phyloP scores from a whole-genome alignment of 2,113 vertebrate genomes.

The Andinoacara biseriatus region DNA sequence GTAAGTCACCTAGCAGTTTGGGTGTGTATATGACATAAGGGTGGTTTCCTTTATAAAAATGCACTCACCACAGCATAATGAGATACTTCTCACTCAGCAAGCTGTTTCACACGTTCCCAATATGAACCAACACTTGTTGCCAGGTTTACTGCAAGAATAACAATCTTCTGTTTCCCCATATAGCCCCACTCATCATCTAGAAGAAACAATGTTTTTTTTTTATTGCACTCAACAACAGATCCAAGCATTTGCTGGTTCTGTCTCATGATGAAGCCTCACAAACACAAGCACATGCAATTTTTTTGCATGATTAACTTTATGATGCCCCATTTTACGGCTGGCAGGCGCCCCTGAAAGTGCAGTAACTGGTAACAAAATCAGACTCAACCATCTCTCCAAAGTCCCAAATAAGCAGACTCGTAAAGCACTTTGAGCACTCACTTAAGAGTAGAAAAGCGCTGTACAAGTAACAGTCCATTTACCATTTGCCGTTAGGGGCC shows the following conservation, averaged over 20 bases:
- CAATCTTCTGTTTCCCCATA: slow-evolving; percentile 4
- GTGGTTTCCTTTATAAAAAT: not conserved
- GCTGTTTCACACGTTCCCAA: slow-evolving; percentile 30
- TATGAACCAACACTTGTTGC: slow-evolving; percentile 30
- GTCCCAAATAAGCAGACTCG: slow-evolving; percentile 1
- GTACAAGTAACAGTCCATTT: too few species aligned
- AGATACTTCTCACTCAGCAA: not conserved
- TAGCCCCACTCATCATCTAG: slow-evolving; percentile 1
- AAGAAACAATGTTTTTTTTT: slow-evolving; percentile 16
- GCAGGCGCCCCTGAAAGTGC: not conserved
- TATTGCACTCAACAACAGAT: not conserved
- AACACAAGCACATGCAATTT: slow-evolving; percentile 7
- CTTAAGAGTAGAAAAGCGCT: too few species aligned
- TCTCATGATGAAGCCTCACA: not conserved
- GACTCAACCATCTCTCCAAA: slow-evolving; percentile 1
- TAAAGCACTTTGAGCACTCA: not conserved
- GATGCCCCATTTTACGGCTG: slow-evolving; percentile 6
- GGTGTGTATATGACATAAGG: not conserved
- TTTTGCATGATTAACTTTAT: slow-evolving; percentile 6
- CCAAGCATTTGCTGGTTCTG: not conserved
- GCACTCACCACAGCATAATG: rapidly evolving
- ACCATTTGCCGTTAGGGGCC: not conserved
- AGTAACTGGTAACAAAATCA: not conserved
- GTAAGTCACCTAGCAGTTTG: not conserved
- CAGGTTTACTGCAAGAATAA: slow-evolving; percentile 48